Base-by-base conservation (phyloP, 2,797 vertebrate species). In the Cottoperca gobio region DNA sequence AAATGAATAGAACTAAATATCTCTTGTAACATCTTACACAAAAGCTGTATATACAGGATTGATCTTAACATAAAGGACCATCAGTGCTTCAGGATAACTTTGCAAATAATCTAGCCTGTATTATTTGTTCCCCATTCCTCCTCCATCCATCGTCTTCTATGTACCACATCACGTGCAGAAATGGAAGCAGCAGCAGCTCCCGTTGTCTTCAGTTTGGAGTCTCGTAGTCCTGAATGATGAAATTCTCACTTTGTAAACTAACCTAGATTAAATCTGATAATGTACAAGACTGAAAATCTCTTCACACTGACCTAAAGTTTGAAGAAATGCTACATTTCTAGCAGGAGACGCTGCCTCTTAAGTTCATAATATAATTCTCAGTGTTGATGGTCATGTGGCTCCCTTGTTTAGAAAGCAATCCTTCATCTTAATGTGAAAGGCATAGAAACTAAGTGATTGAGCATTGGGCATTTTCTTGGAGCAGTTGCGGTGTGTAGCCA, bases 401-500 rank as follows among this genome's bases (percentile, higher is more conserved):
- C 88, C 91, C 65, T 92, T 93, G 64, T 84, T 93, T 12, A 93
- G 73, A 62, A 94, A 91, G 80, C 92, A 91, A 2, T 90, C 93
- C 50, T 89, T 93, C 90, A 91, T 91, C 67, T 95, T 95, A 31
- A 93, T 88, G 76, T 93, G 92, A 77, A 93, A 63, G 9, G 91
- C 83, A 2, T 92, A 94, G 50, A 93, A 88, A 50, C 84, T 83
- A 0, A 91, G 76, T 0, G 92, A 89, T 40, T 70, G 84, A 40
- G 86, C 39, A 28, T 33, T 59, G 35, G 85, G 8, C 3, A 26
- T 61, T 69, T 88, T 93, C 6, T 80, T 87, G 21, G 66, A 37
- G 68, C 82, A 86, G 90, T 85, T 90, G 64, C 91, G 81, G 31
- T 94, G 92, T 31, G 90, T 93, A 2, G 93, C 94, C 77, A 94